Conservation (phyloP, 2,888 invertebrate species). For the Priocnemis perturbator region DNA sequence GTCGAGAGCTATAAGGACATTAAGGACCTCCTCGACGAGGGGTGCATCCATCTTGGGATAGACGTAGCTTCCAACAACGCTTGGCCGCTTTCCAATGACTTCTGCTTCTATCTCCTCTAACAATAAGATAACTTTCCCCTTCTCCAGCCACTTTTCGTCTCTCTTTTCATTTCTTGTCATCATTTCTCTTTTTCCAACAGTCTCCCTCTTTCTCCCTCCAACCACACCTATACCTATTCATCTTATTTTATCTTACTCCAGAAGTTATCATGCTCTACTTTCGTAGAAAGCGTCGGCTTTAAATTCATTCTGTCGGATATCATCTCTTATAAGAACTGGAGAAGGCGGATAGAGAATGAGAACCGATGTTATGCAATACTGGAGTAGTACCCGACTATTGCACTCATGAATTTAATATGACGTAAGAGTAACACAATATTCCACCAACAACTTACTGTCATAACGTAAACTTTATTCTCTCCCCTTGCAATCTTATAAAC, state of each 20-base stretch:
- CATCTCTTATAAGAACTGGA: too few relatives aligned
- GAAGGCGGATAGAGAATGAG: too few relatives aligned
- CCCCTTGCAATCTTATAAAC: too few relatives aligned
- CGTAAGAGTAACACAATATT: too few relatives aligned
- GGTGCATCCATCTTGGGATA: constrained; percentile 24
- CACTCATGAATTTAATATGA: too few relatives aligned
- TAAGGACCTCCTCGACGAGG: constrained; percentile 28
- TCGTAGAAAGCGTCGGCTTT: not conserved
- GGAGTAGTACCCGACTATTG: too few relatives aligned
- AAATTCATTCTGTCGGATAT: not conserved
- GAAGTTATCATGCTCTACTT: too few relatives aligned
- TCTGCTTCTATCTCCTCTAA: constrained; percentile 7
- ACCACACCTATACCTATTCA: not conserved
- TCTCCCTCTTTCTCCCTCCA: not conserved
- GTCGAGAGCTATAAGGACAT: constrained; percentile 1
- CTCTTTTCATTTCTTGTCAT: not conserved
- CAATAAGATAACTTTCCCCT: constrained; percentile 21
- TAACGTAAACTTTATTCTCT: too few relatives aligned
- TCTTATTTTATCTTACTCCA: too few relatives aligned
- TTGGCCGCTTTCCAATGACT: constrained; percentile 34
- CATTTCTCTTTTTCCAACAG: not conserved
- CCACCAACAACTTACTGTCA: too few relatives aligned
- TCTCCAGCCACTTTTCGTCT: constrained; percentile 5
- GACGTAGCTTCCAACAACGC: constrained; percentile 32
- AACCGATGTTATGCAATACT: too few relatives aligned